A percentile compares a stretch with the other conserved stretches of the same genome.
phyloP scores from a whole-genome alignment of 30 jellyfish, hydroid and myxozoan species.

The Chrysaora quinquecirrha region DNA sequence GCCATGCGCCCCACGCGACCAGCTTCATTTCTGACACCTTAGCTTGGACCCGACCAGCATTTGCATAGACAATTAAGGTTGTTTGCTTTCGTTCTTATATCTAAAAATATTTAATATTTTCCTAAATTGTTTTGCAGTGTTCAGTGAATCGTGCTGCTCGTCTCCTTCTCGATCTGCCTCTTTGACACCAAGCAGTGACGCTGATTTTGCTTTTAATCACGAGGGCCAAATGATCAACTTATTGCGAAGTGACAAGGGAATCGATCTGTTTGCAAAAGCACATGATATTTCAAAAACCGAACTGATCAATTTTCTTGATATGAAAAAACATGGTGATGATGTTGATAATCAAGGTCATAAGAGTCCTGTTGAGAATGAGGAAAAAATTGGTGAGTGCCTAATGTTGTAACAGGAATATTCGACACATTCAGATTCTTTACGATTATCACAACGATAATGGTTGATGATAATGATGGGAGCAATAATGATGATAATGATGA shows the following conservation, averaged over 20 bases:
- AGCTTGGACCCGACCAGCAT: no score
- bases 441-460: no score
- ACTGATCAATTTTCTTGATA: slow-evolving; percentile 30
- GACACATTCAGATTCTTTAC: no score
- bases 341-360: not conserved
- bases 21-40: no score
- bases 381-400: slow-evolving; percentile 15
- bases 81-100: no score
- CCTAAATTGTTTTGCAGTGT: slow-evolving; percentile 9
- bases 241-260: slow-evolving; percentile 50
- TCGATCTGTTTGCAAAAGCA: slow-evolving; percentile 70
- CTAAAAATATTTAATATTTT: no score
- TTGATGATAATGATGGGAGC: no score
- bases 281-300: slow-evolving; percentile 43
- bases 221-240: slow-evolving; percentile 54
- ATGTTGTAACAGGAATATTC: no score
- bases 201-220: slow-evolving; percentile 33
- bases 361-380: slow-evolving; percentile 30
- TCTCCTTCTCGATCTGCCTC: slow-evolving; percentile 41
- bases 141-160: slow-evolving; percentile 45
- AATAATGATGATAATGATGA: no score
- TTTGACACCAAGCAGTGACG: slow-evolving; percentile 48
- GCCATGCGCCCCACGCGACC: no score
- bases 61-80: no score
- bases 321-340: slow-evolving; percentile 35